These are phyloP conservation scores for Iphiclides podalirius DNA, from an alignment of 2,888 invertebrate species.

Conservation along the genomic window DNA sequence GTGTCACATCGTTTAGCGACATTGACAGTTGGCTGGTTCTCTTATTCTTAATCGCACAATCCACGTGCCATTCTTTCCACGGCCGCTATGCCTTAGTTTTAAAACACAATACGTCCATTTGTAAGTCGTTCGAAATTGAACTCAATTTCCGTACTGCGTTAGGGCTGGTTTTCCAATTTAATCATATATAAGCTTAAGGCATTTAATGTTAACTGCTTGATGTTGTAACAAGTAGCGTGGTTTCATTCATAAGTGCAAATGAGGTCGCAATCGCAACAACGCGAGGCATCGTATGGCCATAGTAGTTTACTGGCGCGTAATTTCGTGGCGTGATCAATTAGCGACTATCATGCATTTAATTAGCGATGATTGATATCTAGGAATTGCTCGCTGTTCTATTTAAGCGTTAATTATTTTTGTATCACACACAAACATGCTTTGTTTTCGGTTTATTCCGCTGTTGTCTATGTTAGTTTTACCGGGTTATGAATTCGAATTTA, in stretches of 20 bases:
- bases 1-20: slow-evolving; percentile 5
- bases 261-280: slow-evolving; percentile 28
- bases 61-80: slow-evolving; percentile 11
- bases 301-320: slow-evolving; percentile 31
- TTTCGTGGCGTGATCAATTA: slow-evolving; percentile 7
- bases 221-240: background rate
- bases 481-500: too few relatives aligned
- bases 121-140: background rate
- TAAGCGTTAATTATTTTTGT: slow-evolving; percentile 6
- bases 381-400: background rate
- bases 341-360: slow-evolving; percentile 5
- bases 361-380: slow-evolving; percentile 9
- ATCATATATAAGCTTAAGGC: slow-evolving; percentile 1
- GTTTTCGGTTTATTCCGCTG: background rate
- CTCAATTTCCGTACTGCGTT: background rate
- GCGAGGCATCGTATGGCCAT: slow-evolving; percentile 28
- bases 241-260: slow-evolving; percentile 33
- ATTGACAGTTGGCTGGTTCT: slow-evolving; percentile 8
- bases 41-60: background rate
- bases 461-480: background rate
- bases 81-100: background rate
- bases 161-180: slow-evolving; percentile 7
- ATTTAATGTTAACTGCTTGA: background rate
- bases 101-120: background rate
- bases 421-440: slow-evolving; percentile 1